Evolutionary conservation across 2,888 invertebrate genomes (phyloP).

Genomic region (Eristalinus sepulchralis): DNA sequence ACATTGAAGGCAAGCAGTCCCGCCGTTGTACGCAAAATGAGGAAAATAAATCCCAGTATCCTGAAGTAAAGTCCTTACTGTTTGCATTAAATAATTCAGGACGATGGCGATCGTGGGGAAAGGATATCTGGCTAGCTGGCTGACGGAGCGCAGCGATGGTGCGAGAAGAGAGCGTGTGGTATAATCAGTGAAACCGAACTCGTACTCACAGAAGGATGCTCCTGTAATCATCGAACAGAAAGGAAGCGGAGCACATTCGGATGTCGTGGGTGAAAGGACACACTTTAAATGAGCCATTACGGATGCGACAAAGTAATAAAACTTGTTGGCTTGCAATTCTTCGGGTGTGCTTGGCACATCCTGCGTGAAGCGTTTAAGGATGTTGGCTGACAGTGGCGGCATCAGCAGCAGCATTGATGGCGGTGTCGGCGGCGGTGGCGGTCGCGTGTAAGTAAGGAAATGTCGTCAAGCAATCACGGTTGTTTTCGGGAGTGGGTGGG

Average conservation of each 20-base stretch:
- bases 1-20: slow-evolving; percentile 14
- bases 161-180: slow-evolving; percentile 19
- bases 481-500: not conserved
- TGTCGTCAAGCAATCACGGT: not conserved
- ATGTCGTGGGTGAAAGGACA: slow-evolving; percentile 5
- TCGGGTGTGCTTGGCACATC: not conserved
- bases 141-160: not conserved
- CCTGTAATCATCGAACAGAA: slow-evolving; percentile 14
- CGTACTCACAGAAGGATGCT: slow-evolving; percentile 6
- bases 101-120: not conserved
- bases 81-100: slow-evolving; percentile 30
- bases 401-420: too few relatives aligned
- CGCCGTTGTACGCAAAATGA: slow-evolving; percentile 47
- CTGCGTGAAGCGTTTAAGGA: not conserved
- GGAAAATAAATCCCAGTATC: slow-evolving; percentile 44
- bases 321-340: slow-evolving; percentile 51
- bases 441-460: not conserved
- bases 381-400: not conserved
- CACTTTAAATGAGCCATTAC: slow-evolving; percentile 51
- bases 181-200: slow-evolving; percentile 46
- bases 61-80: slow-evolving; percentile 41
- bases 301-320: slow-evolving; percentile 23
- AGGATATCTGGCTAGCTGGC: slow-evolving; percentile 21
- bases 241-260: not conserved
- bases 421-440: not conserved